phyloP scores from a whole-genome alignment of 1,140 invertebrate species.

The Cheumatopsyche charites region DNA sequence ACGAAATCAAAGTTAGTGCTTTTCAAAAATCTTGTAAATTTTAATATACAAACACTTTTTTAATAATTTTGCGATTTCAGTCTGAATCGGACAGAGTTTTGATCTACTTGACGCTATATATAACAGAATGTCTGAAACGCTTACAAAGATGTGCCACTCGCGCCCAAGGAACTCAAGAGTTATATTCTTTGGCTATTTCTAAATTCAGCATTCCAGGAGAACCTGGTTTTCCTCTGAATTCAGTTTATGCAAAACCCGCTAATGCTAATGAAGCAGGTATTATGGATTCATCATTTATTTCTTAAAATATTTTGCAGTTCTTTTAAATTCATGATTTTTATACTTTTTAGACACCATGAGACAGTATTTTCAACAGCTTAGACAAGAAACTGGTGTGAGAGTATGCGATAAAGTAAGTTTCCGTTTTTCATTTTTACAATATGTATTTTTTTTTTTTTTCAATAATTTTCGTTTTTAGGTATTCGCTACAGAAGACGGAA shows the following conservation, averaged over 20 bases:
- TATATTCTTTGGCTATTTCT: constrained; percentile 93
- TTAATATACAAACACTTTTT: background rate
- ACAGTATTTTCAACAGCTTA: constrained; percentile 90
- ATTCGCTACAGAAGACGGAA: constrained; percentile 87
- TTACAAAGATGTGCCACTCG: constrained; percentile 90
- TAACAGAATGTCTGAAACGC: constrained; percentile 96
- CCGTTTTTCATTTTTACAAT: background rate
- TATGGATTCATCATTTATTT: constrained; percentile 4
- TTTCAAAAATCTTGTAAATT: background rate
- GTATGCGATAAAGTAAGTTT: constrained; percentile 79
- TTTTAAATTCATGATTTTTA: background rate
- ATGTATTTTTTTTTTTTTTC: background rate
- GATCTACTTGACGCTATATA: constrained; percentile 98
- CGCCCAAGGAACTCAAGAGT: constrained; percentile 90
- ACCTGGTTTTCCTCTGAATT: constrained; percentile 93
- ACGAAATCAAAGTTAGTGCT: constrained; percentile 89
- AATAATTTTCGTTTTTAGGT: constrained; percentile 61
- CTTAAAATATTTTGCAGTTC: constrained; percentile 6
- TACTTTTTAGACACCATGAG: constrained; percentile 79
- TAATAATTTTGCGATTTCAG: constrained; percentile 61
- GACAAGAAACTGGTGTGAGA: constrained; percentile 92
- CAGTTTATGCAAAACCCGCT: constrained; percentile 92
- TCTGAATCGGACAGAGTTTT: constrained; percentile 94
- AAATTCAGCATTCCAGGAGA: constrained; percentile 98
- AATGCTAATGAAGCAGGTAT: constrained; percentile 78